These are phyloP conservation scores for Drosophila ercepeae DNA, from an alignment of 1,140 invertebrate species.

Conservation along the genomic window DNA sequence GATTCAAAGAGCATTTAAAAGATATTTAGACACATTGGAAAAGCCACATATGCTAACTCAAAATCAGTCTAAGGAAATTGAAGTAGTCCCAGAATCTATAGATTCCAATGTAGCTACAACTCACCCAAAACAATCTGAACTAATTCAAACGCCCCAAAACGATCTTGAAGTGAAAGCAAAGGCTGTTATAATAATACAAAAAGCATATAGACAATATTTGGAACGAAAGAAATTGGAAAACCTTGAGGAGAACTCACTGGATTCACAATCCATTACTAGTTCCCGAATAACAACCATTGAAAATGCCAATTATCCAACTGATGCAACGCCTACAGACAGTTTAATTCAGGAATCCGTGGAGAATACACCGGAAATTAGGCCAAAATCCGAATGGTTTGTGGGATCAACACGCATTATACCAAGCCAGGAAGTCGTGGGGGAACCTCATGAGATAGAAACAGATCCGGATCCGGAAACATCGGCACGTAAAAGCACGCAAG, in stretches of 20 bases:
- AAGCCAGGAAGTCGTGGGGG: constrained; percentile 20
- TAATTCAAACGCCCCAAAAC: neutral
- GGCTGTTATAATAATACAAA: constrained; percentile 41
- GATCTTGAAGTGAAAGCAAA: neutral
- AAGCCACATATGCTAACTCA: neutral
- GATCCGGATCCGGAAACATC: constrained; percentile 9
- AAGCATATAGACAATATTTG: constrained; percentile 24
- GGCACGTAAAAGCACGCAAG: constrained; percentile 36
- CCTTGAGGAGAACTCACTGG: constrained; percentile 20
- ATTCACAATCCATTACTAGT: constrained; percentile 27
- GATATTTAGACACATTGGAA: neutral
- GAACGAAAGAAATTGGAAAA: constrained; percentile 22
- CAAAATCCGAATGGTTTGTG: constrained; percentile 64
- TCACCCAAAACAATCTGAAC: neutral
- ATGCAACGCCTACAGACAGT: constrained; percentile 20
- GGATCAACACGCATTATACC: constrained; percentile 57
- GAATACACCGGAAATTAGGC: neutral
- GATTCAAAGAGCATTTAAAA: constrained; percentile 32
- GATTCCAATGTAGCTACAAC: neutral
- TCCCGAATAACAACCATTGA: constrained; percentile 43
- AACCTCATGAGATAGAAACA: constrained; percentile 14
- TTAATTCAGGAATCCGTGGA: constrained; percentile 8
- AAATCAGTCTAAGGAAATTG: neutral
- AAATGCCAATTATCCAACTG: constrained; percentile 5
- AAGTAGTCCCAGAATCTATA: neutral